Conservation (phyloP, 2,797 vertebrate species). For the Sphenodon punctatus region DNA sequence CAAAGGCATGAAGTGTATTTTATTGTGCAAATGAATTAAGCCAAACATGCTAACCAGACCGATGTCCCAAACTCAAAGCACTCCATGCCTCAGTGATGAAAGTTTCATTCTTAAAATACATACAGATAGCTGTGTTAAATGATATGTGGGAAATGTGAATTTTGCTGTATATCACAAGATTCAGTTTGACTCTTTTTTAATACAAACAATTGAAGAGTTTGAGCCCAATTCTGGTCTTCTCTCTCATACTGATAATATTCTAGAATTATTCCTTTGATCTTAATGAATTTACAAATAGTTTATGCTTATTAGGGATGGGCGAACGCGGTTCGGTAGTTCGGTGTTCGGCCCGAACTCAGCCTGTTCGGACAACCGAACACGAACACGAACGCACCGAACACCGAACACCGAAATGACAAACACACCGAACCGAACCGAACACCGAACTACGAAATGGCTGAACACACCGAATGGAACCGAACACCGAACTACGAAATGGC, state of each 20-base stretch:
- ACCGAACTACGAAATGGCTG: too few species aligned
- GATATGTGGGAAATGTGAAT: slow-evolving; percentile 34
- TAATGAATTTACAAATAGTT: not conserved
- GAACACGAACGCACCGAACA: too few species aligned
- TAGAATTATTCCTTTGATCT: accelerated
- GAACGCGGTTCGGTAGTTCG: too few species aligned
- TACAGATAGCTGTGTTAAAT: slow-evolving; percentile 60
- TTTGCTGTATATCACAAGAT: slow-evolving; percentile 31
- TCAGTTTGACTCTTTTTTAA: slow-evolving; percentile 32
- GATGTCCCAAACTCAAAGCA: slow-evolving; percentile 51
- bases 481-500: too few species aligned
- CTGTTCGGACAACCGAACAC: too few species aligned
- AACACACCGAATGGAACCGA: too few species aligned
- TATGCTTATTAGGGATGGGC: too few species aligned
- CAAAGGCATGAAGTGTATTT: slow-evolving; percentile 64
- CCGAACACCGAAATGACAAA: too few species aligned
- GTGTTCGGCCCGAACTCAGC: too few species aligned
- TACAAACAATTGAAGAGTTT: slow-evolving; percentile 41
- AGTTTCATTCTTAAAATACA: slow-evolving; percentile 54
- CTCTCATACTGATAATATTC: not conserved
- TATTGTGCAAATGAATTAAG: slow-evolving; percentile 69
- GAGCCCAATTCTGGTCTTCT: not conserved
- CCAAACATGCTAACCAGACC: slow-evolving; percentile 49
- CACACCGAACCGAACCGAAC: too few species aligned
- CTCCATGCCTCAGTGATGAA: slow-evolving; percentile 23